These are phyloP conservation scores for Dasysyrphus tricinctus DNA, from an alignment of 2,888 invertebrate species.

Conservation along the genomic window DNA sequence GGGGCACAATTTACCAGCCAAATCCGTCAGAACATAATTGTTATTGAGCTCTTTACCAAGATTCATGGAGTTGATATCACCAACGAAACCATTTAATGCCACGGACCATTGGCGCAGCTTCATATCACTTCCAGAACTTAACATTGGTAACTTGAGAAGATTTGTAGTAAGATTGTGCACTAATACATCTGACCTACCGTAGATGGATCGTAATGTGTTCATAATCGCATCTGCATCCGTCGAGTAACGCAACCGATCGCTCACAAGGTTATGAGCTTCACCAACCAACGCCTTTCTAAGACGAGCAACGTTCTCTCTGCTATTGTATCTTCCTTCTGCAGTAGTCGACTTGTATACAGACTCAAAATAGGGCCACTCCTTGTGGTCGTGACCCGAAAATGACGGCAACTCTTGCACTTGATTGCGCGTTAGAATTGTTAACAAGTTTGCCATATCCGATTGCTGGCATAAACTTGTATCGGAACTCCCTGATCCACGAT, in stretches of 20 bases:
- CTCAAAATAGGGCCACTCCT: constrained; percentile 4
- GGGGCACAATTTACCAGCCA: neutral
- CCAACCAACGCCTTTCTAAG: constrained; percentile 2
- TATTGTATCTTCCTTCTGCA: constrained; percentile 7
- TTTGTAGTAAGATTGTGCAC: neutral
- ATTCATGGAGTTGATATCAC: neutral
- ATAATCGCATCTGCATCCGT: neutral
- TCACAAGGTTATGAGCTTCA: no score
- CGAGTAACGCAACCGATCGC: neutral
- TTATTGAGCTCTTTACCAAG: constrained; percentile 15
- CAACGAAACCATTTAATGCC: neutral
- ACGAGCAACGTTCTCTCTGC: constrained; percentile 12
- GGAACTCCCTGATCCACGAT: neutral
- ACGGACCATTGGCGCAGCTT: neutral
- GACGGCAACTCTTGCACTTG: neutral
- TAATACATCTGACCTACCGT: neutral
- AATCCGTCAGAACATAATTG: neutral
- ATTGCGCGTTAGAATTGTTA: no score
- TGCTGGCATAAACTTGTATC: constrained; percentile 20
- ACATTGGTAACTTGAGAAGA: neutral
- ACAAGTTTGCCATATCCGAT: neutral
- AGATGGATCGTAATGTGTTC: neutral
- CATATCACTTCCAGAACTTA: neutral
- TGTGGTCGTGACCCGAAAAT: neutral
- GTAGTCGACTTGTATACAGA: neutral